Conservation (phyloP, 2,888 invertebrate species). For the Congeria kusceri region DNA sequence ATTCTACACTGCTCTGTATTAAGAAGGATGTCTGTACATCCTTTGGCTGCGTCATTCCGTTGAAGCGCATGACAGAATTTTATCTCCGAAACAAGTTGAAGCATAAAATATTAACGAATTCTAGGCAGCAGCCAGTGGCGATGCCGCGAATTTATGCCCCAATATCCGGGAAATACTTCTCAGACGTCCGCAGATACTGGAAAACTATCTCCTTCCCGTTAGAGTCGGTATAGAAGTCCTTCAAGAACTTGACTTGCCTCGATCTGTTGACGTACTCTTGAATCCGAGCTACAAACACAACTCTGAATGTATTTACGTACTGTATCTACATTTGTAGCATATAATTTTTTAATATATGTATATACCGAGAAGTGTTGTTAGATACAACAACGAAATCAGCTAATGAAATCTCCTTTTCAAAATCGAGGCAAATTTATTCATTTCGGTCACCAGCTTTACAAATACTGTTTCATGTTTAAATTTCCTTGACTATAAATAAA, state of each 20-base stretch:
- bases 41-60: constrained; percentile 10
- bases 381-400: too few species aligned
- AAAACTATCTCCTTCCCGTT: constrained; percentile 20
- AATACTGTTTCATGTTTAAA: too few species aligned
- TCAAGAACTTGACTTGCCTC: constrained; percentile 18
- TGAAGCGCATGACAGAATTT: constrained; percentile 23
- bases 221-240: constrained; percentile 20
- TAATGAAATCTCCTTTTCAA: too few species aligned
- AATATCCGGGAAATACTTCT: constrained; percentile 32
- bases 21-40: constrained; percentile 45
- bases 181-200: constrained; percentile 15
- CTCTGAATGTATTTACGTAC: too few species aligned
- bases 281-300: constrained; percentile 34
- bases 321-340: too few species aligned
- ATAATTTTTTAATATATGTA: too few species aligned
- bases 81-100: constrained; percentile 43
- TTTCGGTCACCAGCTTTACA: too few species aligned
- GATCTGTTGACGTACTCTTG: constrained; percentile 25
- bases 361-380: too few species aligned
- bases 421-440: too few species aligned
- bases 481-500: too few species aligned
- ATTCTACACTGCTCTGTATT: constrained; percentile 30
- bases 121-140: constrained; percentile 33
- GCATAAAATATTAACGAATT: constrained; percentile 44
- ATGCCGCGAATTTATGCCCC: constrained; percentile 47